Conservation (phyloP, 92 coral and sea anemone species). For the Palythoa caribaeorum region DNA sequence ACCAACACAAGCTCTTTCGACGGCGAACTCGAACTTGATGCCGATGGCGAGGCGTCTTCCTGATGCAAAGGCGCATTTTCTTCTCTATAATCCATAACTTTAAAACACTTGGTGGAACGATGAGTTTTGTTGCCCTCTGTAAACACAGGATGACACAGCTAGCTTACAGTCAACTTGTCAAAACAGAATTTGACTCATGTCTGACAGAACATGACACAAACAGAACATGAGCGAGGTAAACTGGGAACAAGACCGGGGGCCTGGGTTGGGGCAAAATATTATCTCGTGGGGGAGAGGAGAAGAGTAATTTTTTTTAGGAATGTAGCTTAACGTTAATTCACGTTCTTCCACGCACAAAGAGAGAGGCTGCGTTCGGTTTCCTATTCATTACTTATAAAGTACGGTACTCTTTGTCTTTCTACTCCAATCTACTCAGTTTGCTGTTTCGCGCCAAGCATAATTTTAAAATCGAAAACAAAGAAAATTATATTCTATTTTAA, state of each 20-base stretch:
- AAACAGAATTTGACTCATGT: neutral
- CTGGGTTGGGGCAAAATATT: neutral
- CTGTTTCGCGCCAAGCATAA: too few species aligned
- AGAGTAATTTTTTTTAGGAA: too few species aligned
- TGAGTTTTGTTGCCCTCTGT: neutral
- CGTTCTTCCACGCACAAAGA: too few species aligned
- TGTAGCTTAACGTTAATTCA: too few species aligned
- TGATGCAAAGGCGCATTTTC: constrained; percentile 1
- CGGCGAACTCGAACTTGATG: constrained; percentile 2
- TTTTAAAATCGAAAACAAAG: too few species aligned
- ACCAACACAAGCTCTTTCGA: constrained; percentile 16
- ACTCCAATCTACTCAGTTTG: too few species aligned
- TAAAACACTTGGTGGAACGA: neutral
- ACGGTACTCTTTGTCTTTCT: too few species aligned
- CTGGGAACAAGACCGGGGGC: neutral
- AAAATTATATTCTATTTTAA: too few species aligned
- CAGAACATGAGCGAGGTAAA: neutral
- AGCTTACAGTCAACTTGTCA: neutral
- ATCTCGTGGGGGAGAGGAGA: too few species aligned
- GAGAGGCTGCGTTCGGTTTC: too few species aligned
- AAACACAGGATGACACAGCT: neutral
- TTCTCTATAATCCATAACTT: neutral
- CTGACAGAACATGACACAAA: neutral
- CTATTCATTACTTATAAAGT: too few species aligned
- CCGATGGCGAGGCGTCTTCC: neutral